These are phyloP conservation scores for Epirrhoe tristata DNA, from an alignment of 2,888 invertebrate genomes.

Conservation along the genomic window DNA sequence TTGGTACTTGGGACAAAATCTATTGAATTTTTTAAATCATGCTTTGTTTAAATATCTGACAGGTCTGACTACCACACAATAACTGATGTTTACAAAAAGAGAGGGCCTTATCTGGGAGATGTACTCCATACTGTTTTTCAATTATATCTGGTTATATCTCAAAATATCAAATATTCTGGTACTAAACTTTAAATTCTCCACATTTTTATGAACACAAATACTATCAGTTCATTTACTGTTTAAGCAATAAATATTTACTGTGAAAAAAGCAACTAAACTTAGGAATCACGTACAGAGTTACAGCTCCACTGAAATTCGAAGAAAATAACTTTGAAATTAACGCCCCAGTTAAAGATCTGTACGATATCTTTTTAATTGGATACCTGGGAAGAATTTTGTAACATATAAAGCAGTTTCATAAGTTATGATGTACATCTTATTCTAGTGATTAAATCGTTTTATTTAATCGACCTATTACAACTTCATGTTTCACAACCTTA, in stretches of 20 bases:
- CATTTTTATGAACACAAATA: no score
- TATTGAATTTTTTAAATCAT: no score
- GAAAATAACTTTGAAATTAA: constrained; percentile 49
- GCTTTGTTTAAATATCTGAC: no score
- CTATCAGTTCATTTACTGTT: constrained; percentile 13
- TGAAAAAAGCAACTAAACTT: constrained; percentile 59
- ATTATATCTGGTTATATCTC: no score
- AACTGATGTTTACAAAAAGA: no score
- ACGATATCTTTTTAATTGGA: constrained; percentile 41
- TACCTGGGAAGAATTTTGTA: constrained; percentile 39
- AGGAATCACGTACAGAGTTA: constrained; percentile 57
- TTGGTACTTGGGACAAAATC: no score
- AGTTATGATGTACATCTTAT: neutral
- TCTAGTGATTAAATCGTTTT: neutral
- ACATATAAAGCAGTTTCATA: constrained; percentile 11
- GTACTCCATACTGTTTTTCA: no score
- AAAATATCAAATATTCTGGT: no score
- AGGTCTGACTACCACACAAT: no score
- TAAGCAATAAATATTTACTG: constrained; percentile 4
- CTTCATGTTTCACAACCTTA: neutral
- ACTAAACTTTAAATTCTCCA: no score
- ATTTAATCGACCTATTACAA: neutral
- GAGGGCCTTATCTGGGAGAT: no score
- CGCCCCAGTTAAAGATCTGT: constrained; percentile 44
- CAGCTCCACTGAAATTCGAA: constrained; percentile 49